Base-by-base conservation (phyloP, 2,888 invertebrate genomes). In the Bembecia ichneumoniformis region DNA sequence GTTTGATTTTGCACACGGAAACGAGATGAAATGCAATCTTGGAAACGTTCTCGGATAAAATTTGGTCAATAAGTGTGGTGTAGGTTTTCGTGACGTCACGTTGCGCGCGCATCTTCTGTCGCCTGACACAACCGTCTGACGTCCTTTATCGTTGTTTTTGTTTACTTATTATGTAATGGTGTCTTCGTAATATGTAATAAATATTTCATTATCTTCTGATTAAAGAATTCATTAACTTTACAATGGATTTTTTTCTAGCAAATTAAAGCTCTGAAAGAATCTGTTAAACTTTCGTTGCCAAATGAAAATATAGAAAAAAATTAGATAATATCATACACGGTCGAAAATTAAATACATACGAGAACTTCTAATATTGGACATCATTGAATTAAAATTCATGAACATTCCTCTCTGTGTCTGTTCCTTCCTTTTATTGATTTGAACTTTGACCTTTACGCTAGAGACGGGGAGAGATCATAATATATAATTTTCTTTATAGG, bases 51-150 rank as follows among this genome's bases (percentile, higher is more conserved):
- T 40, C 7, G 13, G 40, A 14, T 40, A 40, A 40, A 28, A 35
- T 62, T 74, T 75, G 66, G 81, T 82, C 83, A 79, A 83, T 83
- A 83, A 40, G 66, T 59, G 55, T 52, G 52, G 56, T 59, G 54
- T 57, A 40, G 63, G 63, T 62, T 63, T 58, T 28, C 63, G 72
- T 74, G 77, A 80, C 82, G 79, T 71, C 71, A 61, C 43, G 54
- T 34, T 72, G 66, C 74, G 79, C 82, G 84, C 83, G 81, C 82
- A 81, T 40, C 11, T 48, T 49, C 46, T 47, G 20, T 51, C 49
- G 47, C 52, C 46, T 60, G 47, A 52, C 47, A 50, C 46, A 49
- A 58, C 64, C 65, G 58, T 64, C 50, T 75, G 78, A 81, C n/a
- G n/a, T n/a, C 78, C 79, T 79, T 77, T 68, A 60, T 57, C 46